Conservation (phyloP, 2,797 vertebrate species). For the Knipowitschia caucasica region DNA sequence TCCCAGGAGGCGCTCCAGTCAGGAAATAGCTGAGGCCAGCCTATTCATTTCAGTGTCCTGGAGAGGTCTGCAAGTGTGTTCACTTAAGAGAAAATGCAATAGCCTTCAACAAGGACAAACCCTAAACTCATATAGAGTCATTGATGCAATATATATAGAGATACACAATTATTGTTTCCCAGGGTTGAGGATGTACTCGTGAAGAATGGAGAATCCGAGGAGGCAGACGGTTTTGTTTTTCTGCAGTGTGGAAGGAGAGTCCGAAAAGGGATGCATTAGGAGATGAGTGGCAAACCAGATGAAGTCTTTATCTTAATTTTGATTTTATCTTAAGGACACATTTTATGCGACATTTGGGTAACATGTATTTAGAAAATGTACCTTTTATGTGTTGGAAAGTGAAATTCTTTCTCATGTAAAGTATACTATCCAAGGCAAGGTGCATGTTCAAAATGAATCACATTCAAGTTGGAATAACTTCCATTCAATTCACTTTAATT, state of each 20-base stretch:
- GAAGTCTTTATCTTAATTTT: too few relatives aligned
- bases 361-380: too few relatives aligned
- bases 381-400: too few relatives aligned
- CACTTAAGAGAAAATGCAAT: constrained; percentile 33
- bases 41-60: constrained; percentile 62
- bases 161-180: neutral
- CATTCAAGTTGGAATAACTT: too few relatives aligned
- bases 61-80: constrained; percentile 35
- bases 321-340: too few relatives aligned
- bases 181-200: neutral
- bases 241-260: neutral
- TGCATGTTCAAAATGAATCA: too few relatives aligned
- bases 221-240: neutral
- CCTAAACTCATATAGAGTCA: neutral
- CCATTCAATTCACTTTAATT: too few relatives aligned
- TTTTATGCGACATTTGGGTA: too few relatives aligned
- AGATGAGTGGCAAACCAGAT: neutral
- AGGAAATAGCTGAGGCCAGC: constrained; percentile 60
- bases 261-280: neutral
- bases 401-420: too few relatives aligned
- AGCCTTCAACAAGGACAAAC: neutral
- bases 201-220: neutral
- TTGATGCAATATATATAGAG: too few relatives aligned
- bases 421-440: too few relatives aligned
- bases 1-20: constrained; percentile 52